Percentiles rank a stretch among this genome's conserved stretches.
phyloP scores from a whole-genome alignment of 2,113 vertebrate species.

The Anguilla rostrata region DNA sequence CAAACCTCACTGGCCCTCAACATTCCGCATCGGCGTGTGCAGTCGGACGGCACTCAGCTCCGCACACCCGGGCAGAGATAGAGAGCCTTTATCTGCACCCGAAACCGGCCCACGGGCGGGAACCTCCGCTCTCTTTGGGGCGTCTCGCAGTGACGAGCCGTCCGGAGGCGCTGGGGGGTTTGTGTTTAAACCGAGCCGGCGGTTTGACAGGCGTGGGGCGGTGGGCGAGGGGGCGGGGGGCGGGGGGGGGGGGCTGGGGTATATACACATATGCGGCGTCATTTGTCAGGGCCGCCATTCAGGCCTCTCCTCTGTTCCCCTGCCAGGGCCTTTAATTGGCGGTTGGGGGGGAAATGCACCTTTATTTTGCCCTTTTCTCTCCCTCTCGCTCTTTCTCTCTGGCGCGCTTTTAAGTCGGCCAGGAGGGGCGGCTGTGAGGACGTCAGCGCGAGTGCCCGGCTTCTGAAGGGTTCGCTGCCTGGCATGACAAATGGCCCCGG shows the following conservation, averaged over 20 bases:
- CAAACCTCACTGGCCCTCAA: background rate
- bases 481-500: constrained; percentile 56
- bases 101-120: background rate
- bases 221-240: background rate
- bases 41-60: background rate
- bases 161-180: constrained; percentile 3
- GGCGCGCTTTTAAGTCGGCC: background rate
- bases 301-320: constrained; percentile 21
- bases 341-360: constrained; percentile 13
- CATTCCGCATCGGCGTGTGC: background rate
- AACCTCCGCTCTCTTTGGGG: background rate
- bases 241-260: background rate
- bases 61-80: background rate
- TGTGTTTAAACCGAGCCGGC: background rate
- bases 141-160: constrained; percentile 4
- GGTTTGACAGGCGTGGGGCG: background rate
- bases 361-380: background rate
- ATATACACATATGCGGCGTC: background rate
- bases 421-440: constrained; percentile 25
- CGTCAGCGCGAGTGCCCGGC: constrained; percentile 13
- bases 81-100: constrained; percentile 17
- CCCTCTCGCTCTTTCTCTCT: background rate
- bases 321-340: constrained; percentile 29
- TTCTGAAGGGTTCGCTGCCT: constrained; percentile 21
- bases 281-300: constrained; percentile 22